These are phyloP conservation scores for Pollenia amentaria DNA, from an alignment of 2,888 invertebrate genomes.

Conservation along the genomic window DNA sequence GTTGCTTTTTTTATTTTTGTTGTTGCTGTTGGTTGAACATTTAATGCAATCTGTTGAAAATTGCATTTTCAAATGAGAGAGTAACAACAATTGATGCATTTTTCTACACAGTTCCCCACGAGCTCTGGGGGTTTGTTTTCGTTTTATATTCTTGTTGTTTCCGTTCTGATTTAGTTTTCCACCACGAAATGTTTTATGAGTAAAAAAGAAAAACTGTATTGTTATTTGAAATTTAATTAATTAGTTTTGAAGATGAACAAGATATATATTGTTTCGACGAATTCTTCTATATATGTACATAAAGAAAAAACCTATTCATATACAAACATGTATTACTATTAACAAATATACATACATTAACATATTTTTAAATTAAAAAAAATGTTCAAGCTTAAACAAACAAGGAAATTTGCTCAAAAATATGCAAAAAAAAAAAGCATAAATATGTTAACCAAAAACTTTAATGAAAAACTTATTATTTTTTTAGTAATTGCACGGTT, in stretches of 20 bases:
- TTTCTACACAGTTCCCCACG: slow-evolving; percentile 77
- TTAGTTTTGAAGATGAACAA: slow-evolving; percentile 52
- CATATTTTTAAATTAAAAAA: too few species aligned
- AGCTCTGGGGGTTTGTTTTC: slow-evolving; percentile 42
- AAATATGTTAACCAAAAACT: too few species aligned
- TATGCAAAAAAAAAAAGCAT: too few species aligned
- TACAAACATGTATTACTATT: too few species aligned
- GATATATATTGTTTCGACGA: not conserved
- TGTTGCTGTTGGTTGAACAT: slow-evolving; percentile 53
- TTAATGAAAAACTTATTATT: too few species aligned
- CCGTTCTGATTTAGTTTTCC: slow-evolving; percentile 28
- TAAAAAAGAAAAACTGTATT: slow-evolving; percentile 19
- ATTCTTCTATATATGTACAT: too few species aligned
- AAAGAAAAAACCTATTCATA: too few species aligned
- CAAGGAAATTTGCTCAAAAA: too few species aligned
- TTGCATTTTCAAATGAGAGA: slow-evolving; percentile 72
- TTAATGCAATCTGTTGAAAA: slow-evolving; percentile 69
- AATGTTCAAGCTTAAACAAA: too few species aligned
- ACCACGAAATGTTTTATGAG: slow-evolving; percentile 31
- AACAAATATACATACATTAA: too few species aligned
- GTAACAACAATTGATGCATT: slow-evolving; percentile 70
- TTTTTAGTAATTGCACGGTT: too few species aligned
- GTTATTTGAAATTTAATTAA: slow-evolving; percentile 67
- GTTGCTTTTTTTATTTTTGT: slow-evolving; percentile 24
- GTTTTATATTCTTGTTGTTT: not conserved